Percentiles rank a stretch among this genome's conserved stretches.
phyloP scores from a whole-genome alignment of 2,888 invertebrate genomes.

The Ophonus ardosiacus region DNA sequence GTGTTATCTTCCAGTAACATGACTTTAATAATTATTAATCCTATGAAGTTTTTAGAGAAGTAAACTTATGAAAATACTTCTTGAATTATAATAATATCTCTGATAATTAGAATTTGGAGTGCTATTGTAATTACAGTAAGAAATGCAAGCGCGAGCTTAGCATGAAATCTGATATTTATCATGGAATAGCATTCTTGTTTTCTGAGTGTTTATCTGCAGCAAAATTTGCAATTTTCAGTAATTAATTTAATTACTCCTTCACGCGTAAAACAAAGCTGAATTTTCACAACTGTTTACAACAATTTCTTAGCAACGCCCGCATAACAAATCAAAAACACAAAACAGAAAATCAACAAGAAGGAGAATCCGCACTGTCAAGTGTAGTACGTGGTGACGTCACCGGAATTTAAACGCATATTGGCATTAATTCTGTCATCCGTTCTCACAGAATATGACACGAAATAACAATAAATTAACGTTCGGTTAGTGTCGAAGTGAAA shows the following conservation, averaged over 20 bases:
- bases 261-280: conserved; percentile 57
- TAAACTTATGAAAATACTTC: not conserved
- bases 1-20: too few species aligned
- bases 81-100: not conserved
- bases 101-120: not conserved
- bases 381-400: conserved; percentile 38
- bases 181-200: conserved; percentile 12
- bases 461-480: conserved; percentile 56
- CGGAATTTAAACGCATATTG: conserved; percentile 60
- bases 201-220: conserved; percentile 40
- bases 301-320: conserved; percentile 49
- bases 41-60: too few species aligned
- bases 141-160: not conserved
- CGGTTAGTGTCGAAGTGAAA: conserved; percentile 47
- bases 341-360: not conserved
- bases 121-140: not conserved
- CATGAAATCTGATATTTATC: conserved; percentile 38
- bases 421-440: conserved; percentile 63
- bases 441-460: conserved; percentile 52
- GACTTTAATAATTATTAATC: too few species aligned
- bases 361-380: not conserved
- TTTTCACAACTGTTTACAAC: conserved; percentile 44
- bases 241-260: conserved; percentile 49
- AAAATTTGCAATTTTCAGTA: conserved; percentile 49
- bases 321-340: not conserved